Percentiles rank a stretch among this genome's conserved stretches.
These are phyloP conservation scores for Morpho achilles DNA, from an alignment of 2,888 invertebrate species.

Conservation along the genomic window DNA sequence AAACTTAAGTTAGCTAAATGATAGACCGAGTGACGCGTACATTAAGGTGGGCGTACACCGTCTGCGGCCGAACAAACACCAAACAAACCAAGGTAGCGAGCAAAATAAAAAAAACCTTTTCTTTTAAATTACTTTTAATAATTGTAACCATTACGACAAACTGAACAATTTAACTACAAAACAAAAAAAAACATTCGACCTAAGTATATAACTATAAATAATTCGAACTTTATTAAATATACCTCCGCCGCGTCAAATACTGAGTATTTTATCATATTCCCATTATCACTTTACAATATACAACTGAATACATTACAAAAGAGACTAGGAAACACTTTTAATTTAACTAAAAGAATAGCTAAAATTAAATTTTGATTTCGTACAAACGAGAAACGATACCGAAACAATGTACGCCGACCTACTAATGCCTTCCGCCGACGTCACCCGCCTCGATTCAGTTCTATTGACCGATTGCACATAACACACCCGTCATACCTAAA, in stretches of 20 bases:
- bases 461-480: background rate
- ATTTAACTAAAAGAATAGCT: background rate
- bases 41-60: slow-evolving; percentile 19
- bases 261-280: slow-evolving; percentile 10
- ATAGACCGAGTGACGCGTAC: slow-evolving; percentile 2
- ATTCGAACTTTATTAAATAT: background rate
- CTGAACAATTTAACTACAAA: background rate
- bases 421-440: too few relatives aligned
- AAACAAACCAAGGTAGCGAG: background rate
- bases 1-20: slow-evolving; percentile 6
- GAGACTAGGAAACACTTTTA: slow-evolving; percentile 20
- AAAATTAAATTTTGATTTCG: too few relatives aligned
- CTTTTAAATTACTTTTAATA: slow-evolving; percentile 2
- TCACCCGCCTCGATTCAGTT: background rate
- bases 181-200: slow-evolving; percentile 1
- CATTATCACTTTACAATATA: slow-evolving; percentile 16
- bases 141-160: background rate
- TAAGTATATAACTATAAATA: slow-evolving; percentile 1
- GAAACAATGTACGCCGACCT: slow-evolving; percentile 8
- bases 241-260: slow-evolving; percentile 5
- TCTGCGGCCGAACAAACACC: background rate
- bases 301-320: slow-evolving; percentile 19
- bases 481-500: background rate
- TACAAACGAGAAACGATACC: slow-evolving; percentile 14
- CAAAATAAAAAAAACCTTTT: slow-evolving; percentile 5